Base-by-base conservation (phyloP, 2,888 invertebrate genomes). In the Tachina fera region DNA sequence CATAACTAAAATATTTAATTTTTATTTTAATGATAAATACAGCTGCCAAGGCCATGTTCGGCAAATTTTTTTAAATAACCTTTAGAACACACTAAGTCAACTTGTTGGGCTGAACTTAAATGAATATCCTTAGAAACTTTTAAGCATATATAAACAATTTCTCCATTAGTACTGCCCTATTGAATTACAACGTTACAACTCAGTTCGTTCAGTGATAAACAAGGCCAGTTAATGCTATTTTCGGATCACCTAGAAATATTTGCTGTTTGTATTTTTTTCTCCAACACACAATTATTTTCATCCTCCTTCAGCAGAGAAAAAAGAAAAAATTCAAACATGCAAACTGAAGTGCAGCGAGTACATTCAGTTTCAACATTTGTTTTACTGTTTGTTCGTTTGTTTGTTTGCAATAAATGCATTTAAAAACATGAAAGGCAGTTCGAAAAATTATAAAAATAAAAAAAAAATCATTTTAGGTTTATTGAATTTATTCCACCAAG, bases 181-280 rank as follows among this genome's bases (percentile, higher is more conserved):
- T 75, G 41, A 2, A 49, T 1, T 19, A 31, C 14, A 43, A 14
- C 10, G 16, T 70, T 63, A 43, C 31, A 60, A 56, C 71, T 74
- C 65, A 60, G 60, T 53, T 84, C 49, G 39, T 56, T 79, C 77
- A 76, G 65, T 70, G 58, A 76, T 76, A 70, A 79, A 83, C 83
- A 86, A 80, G 86, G 79, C 86, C 83, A 79, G 79, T 83, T 80
- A 80, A 77, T 82, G 76, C 45, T 71, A 65, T 80, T 80, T 79
- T 81, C 76, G 56, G 51, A 79, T 76, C 79, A 86, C 83, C 86
- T 86, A 76, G 83, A 80, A 86, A 79, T 71, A 71, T 83, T 61
- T 83, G 71, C 72, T 60, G 65, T 68, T 45, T 31, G 31, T 5
- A 6, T 6, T 31, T 31, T 31, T 4, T 74, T 51, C 71, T 60